Conservation (phyloP, 2,797 vertebrate species). For the Tinamus major region DNA sequence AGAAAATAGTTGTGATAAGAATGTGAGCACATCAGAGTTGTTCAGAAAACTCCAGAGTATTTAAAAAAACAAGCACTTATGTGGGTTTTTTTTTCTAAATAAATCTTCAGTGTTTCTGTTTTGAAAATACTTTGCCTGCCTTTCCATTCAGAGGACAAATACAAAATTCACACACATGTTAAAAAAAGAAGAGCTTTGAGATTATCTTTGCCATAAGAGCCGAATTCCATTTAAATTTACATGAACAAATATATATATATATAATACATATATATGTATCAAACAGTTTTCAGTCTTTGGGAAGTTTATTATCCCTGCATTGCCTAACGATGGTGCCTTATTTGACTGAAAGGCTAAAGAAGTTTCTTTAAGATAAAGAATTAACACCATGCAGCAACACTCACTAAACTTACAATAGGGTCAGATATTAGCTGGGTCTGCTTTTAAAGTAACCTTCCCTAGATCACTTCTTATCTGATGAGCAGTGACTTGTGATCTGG, state of each 20-base stretch:
- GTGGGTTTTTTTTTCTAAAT: slow-evolving; percentile 43
- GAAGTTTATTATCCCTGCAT: slow-evolving; percentile 7
- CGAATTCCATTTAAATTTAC: neutral
- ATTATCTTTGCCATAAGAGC: neutral
- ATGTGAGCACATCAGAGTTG: slow-evolving; percentile 55
- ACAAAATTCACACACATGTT: no score
- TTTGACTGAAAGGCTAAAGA: neutral
- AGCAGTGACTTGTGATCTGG: slow-evolving; percentile 16
- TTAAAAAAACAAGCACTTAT: slow-evolving; percentile 4
- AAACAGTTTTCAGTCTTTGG: neutral
- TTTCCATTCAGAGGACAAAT: slow-evolving; percentile 40
- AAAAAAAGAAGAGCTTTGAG: neutral
- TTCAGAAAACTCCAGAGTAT: slow-evolving; percentile 74
- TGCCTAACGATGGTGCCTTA: neutral
- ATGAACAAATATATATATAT: neutral
- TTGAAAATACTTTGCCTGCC: slow-evolving; percentile 61
- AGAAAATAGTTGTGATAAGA: slow-evolving; percentile 42
- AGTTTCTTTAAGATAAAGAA: neutral
- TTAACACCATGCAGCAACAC: neutral
- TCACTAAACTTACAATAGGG: neutral
- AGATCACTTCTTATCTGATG: slow-evolving; percentile 60
- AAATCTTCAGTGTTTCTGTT: slow-evolving; percentile 54
- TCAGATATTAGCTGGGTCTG: slow-evolving; percentile 36
- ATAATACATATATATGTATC: neutral
- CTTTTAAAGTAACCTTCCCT: slow-evolving; percentile 50